A percentile compares a stretch with the other conserved stretches of the same genome.
Evolutionary conservation across 2,797 vertebrate species (phyloP).

Genomic region (Hozukius guyotensis): DNA sequence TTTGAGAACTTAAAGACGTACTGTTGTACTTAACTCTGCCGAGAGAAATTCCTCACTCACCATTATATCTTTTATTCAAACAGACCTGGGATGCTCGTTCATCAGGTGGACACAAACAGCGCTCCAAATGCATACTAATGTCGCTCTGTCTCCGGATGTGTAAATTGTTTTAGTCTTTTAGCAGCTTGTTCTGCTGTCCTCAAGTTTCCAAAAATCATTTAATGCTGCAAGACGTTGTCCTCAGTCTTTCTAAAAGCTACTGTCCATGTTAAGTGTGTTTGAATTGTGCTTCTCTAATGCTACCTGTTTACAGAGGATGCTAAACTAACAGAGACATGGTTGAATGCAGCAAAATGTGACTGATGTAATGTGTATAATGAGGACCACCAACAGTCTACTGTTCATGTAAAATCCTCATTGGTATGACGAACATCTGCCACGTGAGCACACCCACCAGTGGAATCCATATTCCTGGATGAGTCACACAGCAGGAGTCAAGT

Average conservation of each 20-base stretch:
- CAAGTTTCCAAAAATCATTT: not conserved
- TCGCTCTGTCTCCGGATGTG: not conserved
- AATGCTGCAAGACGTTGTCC: not conserved
- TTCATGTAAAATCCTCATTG: not conserved
- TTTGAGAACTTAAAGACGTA: not conserved
- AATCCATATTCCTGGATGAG: slow-evolving; percentile 39
- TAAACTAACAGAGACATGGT: not conserved
- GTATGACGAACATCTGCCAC: not conserved
- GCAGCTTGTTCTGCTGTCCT: not conserved
- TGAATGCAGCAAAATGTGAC: not conserved
- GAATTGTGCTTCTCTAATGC: not conserved
- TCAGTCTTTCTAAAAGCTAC: not conserved
- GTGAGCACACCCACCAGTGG: not conserved
- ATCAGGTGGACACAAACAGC: not conserved
- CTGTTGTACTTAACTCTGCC: no score
- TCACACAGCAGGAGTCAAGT: slow-evolving; percentile 40
- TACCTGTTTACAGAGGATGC: not conserved
- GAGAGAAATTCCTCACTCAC: no score
- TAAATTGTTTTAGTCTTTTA: not conserved
- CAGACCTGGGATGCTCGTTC: not conserved
- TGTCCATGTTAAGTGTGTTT: not conserved
- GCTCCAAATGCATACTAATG: not conserved
- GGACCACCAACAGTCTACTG: not conserved
- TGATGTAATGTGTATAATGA: not conserved
- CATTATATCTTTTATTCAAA: not conserved